Evolutionary conservation across 2,797 vertebrate species (phyloP).

Genomic region (Melanotaenia nigrans): DNA sequence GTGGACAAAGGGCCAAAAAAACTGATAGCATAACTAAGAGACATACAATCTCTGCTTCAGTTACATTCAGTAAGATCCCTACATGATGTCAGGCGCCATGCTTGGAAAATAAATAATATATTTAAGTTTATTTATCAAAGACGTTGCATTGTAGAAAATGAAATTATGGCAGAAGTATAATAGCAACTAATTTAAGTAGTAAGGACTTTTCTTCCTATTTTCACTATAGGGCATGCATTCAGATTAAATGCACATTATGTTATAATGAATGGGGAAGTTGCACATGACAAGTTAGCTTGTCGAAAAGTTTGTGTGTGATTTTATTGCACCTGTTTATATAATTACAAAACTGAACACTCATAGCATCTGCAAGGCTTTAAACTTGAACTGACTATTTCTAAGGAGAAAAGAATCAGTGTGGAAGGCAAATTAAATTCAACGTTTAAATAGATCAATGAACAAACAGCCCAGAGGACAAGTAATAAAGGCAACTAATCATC

Average conservation of each 20-base stretch:
- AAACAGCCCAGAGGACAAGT: conserved; percentile 30
- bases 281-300: not conserved
- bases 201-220: conserved; percentile 19
- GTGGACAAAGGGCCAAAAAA: conserved; percentile 1
- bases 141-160: conserved; percentile 25
- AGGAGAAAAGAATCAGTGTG: conserved; percentile 10
- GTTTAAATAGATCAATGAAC: conserved; percentile 49
- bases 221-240: conserved; percentile 19
- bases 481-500: conserved; percentile 42
- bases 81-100: conserved; percentile 3
- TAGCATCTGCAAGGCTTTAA: conserved; percentile 9
- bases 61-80: conserved; percentile 10
- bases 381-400: conserved; percentile 6
- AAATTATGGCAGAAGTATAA: conserved; percentile 18
- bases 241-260: conserved; percentile 33
- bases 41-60: conserved; percentile 8
- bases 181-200: conserved; percentile 25
- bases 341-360: conserved; percentile 8
- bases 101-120: conserved; percentile 32
- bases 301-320: not conserved
- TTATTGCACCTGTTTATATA: conserved; percentile 3
- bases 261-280: conserved; percentile 5
- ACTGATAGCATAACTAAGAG: conserved; percentile 15
- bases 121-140: conserved; percentile 37
- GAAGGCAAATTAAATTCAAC: conserved; percentile 29